Evolutionary conservation across 1,140 invertebrate species (phyloP), one percentile per base, ranked within the genome.

Genomic region (Drosophila nigrodunni): DNA sequence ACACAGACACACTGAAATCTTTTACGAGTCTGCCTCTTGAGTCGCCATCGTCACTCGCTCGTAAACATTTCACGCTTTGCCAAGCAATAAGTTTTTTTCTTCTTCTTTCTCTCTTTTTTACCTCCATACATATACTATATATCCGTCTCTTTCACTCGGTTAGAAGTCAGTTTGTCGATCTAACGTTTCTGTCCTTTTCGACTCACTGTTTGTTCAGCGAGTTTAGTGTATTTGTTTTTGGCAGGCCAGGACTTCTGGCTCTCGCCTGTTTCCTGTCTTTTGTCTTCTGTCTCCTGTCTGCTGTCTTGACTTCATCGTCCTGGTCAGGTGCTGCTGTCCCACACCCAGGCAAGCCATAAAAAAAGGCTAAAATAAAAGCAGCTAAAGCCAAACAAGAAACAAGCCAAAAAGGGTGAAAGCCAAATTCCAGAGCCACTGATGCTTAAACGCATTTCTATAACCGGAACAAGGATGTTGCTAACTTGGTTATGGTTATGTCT

Each of bases 51-150:
- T 89, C 83, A 89, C 69, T 89, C 80, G 83, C 80, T 88, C 85
- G 83, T 88, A 89, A 88, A 83, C 85, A 88, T 88, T 88, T 88
- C 71, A 88, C 85, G 83, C 83, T 88, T 88, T 88, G 83, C 85
- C 83, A 75, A 83, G 85, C 83, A 88, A 88, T 88, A 83, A 88
- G 73, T 89, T 77, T 59, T 54, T 43, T 37, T 41, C 35, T 58
- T 67, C 15, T 67, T 6, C 78, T 52, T 66, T 37, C 25, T 5
- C 25, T 44, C 43, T n/a, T 64, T 64, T 50, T 49, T 58, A 35
- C 55, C 67, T 21, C 44, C 30, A 66, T 70, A 9, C 18, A 34
- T 43, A n/a, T 57, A 46, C 49, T 58, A 18, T 68, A 35, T 50
- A 5, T 30, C 50, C 54, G 67, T 37, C 55, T 71, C 65, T 37